Percentiles rank a stretch among this genome's conserved stretches.
phyloP scores from a whole-genome alignment of 2,113 vertebrate genomes.

The Bothrops jararaca region DNA sequence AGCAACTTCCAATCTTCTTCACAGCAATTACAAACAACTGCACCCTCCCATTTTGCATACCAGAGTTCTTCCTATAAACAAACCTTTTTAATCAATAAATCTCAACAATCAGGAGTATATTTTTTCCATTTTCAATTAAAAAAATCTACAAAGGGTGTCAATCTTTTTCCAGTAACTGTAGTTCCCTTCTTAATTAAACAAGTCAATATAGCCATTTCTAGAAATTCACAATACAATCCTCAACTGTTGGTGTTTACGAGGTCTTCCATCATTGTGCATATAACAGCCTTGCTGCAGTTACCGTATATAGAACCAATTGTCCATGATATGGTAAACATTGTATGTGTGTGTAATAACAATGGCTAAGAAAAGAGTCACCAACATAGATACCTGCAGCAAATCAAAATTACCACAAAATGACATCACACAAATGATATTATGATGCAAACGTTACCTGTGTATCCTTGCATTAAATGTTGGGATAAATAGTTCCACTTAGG shows the following conservation, averaged over 20 bases:
- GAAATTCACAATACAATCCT: not conserved
- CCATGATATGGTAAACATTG: not conserved
- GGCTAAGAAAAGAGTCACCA: not conserved
- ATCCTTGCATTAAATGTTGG: not conserved
- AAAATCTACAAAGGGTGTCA: not conserved
- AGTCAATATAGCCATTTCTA: not conserved
- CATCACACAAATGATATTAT: not conserved
- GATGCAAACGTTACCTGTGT: not conserved
- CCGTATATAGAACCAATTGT: not conserved
- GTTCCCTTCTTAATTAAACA: not conserved
- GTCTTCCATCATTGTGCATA: not conserved
- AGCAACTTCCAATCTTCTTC: not conserved
- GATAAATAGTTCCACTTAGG: not conserved
- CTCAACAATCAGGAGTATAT: not conserved
- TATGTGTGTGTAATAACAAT: not conserved
- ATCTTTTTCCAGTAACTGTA: not conserved
- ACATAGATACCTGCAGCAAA: not conserved
- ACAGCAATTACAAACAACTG: not conserved
- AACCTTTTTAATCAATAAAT: not conserved
- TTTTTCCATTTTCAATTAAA: not conserved
- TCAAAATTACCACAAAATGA: not conserved
- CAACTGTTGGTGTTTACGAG: not conserved
- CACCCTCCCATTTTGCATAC: not conserved
- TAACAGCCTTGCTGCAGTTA: not conserved
- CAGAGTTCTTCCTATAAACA: not conserved